A percentile compares a stretch with the other conserved stretches of the same genome.
Conservation (phyloP, 1,140 invertebrate genomes). For the Pseudobourletiella spinata region DNA sequence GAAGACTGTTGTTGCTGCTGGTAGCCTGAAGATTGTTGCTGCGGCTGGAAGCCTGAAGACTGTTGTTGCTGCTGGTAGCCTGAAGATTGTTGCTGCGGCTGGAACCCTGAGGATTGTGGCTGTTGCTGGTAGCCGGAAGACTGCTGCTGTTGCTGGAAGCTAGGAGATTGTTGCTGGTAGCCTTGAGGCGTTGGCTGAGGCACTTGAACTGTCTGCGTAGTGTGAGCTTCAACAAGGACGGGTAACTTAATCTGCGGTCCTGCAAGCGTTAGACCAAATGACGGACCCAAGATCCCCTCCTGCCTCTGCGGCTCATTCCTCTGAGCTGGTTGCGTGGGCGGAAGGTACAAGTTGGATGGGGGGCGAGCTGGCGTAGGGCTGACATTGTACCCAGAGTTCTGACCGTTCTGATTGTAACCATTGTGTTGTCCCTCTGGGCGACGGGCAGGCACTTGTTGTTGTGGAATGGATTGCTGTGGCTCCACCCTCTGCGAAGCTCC, state of each 20-base stretch:
- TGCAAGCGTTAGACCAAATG: no score
- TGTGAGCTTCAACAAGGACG: neutral
- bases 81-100: neutral
- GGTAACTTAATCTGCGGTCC: neutral
- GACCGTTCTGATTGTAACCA: neutral
- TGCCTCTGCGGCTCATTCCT: neutral
- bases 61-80: neutral
- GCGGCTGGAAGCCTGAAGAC: slow-evolving; percentile 1
- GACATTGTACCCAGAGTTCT: no score
- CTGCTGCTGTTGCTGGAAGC: neutral
- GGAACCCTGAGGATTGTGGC: neutral
- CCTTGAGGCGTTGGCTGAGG: neutral
- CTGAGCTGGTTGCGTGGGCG: neutral
- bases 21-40: neutral
- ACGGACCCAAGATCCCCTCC: no score
- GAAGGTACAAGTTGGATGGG: neutral
- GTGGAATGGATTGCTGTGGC: neutral
- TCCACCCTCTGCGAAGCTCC: neutral
- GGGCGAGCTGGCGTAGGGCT: no score
- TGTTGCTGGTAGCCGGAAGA: neutral
- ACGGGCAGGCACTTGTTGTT: no score
- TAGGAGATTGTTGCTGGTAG: neutral
- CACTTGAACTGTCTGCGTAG: neutral
- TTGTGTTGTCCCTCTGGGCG: neutral
- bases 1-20: neutral